phyloP scores from a whole-genome alignment of 2,797 vertebrate genomes.

The Todus mexicanus region DNA sequence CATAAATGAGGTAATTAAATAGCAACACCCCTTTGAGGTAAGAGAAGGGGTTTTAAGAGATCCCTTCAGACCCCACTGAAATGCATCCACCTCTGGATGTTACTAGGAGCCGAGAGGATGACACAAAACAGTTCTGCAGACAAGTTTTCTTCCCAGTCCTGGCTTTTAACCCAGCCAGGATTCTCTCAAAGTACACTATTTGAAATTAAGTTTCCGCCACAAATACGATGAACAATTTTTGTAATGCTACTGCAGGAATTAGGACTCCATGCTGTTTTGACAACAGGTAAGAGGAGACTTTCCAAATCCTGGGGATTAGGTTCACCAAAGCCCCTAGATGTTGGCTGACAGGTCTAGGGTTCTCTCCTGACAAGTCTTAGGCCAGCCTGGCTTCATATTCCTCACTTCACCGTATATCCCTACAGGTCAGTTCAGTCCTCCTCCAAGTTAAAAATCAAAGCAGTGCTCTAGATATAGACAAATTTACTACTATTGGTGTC shows the following conservation, averaged over 20 bases:
- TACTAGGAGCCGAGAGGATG: neutral
- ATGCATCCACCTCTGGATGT: neutral
- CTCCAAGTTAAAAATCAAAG: neutral
- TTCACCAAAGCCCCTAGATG: neutral
- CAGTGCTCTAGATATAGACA: neutral
- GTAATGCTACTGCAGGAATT: neutral
- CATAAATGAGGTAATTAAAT: neutral
- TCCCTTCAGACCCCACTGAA: neutral
- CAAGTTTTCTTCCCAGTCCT: neutral
- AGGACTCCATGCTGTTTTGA: neutral
- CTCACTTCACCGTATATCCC: neutral
- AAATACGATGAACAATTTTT: neutral
- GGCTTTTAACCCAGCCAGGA: neutral
- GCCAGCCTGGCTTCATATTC: neutral
- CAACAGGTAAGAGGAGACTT: neutral
- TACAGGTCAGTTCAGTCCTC: neutral
- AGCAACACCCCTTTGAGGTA: neutral
- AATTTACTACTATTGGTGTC: neutral
- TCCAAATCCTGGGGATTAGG: neutral
- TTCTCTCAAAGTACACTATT: neutral
- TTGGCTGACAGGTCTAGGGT: neutral
- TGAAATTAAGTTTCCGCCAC: neutral
- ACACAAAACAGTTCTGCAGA: neutral
- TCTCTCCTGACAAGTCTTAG: neutral
- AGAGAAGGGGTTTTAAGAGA: neutral